Conservation (phyloP, 1,140 invertebrate species). For the Brachionus manjavacas region DNA sequence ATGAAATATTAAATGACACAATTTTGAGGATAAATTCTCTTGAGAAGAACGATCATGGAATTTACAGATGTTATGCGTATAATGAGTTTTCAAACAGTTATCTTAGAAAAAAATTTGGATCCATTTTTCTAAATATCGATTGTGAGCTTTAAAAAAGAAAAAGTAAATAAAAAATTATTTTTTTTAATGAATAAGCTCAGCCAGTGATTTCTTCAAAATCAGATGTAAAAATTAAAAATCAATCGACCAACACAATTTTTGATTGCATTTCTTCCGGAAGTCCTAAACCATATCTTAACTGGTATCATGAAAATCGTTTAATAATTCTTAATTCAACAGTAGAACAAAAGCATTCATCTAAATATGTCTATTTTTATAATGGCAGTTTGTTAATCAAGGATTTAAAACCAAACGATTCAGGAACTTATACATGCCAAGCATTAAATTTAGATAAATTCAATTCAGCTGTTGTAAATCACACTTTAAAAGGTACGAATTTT, state of each 20-base stretch:
- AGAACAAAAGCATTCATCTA: not conserved
- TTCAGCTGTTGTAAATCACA: conserved; percentile 8
- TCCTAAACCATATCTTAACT: not conserved
- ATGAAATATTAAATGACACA: not conserved
- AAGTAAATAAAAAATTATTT: not conserved
- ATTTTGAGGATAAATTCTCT: conserved; percentile 19
- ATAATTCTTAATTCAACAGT: not conserved
- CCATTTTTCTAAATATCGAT: not conserved
- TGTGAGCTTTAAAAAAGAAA: not conserved
- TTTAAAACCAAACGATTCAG: not conserved
- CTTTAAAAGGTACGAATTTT: not conserved
- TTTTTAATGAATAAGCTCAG: not conserved
- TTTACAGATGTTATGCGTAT: conserved; percentile 7
- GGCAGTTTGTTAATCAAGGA: not conserved
- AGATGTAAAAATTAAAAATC: not conserved
- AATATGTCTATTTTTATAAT: not conserved
- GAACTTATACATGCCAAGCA: not conserved
- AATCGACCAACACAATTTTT: not conserved
- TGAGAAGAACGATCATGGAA: not conserved
- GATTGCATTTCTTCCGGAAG: not conserved
- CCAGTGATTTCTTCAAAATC: not conserved
- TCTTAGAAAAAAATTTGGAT: conserved; percentile 28
- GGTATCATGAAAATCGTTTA: not conserved
- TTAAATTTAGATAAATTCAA: not conserved
- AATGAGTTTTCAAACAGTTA: conserved; percentile 25